These are phyloP conservation scores for Hippopotamyrus pictus DNA, from an alignment of 2,797 vertebrate species.

Conservation along the genomic window DNA sequence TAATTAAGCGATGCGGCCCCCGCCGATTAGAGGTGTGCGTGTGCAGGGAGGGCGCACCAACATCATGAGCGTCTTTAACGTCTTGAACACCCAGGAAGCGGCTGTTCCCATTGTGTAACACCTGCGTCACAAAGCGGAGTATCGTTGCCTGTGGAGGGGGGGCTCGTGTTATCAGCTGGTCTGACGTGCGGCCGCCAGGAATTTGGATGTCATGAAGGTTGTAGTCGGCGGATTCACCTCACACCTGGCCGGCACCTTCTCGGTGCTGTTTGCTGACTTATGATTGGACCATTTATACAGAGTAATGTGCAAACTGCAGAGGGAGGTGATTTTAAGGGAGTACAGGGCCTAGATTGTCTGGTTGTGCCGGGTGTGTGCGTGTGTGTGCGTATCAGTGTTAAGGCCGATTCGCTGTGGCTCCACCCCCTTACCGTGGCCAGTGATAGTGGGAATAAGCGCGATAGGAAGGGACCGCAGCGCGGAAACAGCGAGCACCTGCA, in stretches of 20 bases:
- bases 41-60: neutral
- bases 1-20: neutral
- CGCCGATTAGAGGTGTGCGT: neutral
- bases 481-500: neutral
- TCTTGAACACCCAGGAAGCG: neutral
- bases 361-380: neutral
- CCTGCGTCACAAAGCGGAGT: neutral
- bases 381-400: neutral
- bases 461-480: neutral
- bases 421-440: neutral
- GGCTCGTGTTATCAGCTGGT: neutral
- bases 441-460: neutral
- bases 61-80: neutral
- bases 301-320: neutral
- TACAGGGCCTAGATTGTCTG: neutral
- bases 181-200: neutral
- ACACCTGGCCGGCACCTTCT: neutral
- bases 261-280: neutral
- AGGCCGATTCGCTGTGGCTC: neutral
- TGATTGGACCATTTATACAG: neutral
- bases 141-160: neutral
- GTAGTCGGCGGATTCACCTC: neutral
- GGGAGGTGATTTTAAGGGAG: neutral
- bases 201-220: neutral
- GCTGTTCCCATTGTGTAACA: neutral